Evolutionary conservation across 2,888 invertebrate genomes (phyloP).

Genomic region (Minunthozetes semirufus): DNA sequence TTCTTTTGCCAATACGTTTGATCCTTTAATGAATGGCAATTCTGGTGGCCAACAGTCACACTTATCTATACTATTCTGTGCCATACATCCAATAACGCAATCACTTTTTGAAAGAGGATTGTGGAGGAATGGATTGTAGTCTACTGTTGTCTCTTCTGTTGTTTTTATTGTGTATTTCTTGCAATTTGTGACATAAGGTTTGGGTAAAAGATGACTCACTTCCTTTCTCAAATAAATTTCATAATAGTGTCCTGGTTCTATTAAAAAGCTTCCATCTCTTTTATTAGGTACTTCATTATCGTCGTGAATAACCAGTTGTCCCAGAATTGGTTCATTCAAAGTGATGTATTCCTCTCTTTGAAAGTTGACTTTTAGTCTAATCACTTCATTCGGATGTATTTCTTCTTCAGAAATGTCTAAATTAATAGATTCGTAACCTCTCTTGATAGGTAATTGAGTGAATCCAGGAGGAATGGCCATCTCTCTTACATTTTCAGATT

Average conservation of each 20-base stretch:
- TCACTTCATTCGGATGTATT: slow-evolving; percentile 35
- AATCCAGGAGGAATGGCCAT: slow-evolving; percentile 31
- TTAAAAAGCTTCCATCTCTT: slow-evolving; percentile 14
- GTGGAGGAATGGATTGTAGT: background rate
- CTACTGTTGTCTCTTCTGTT: background rate
- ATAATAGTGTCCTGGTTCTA: slow-evolving; percentile 34
- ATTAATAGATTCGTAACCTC: slow-evolving; percentile 26
- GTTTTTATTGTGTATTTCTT: background rate
- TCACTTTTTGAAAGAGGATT: slow-evolving; percentile 15
- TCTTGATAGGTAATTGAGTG: background rate
- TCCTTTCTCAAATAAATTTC: slow-evolving; percentile 31
- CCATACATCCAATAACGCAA: slow-evolving; percentile 33
- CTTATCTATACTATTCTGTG: slow-evolving; percentile 18
- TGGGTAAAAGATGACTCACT: background rate
- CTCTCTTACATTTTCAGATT: slow-evolving; percentile 9
- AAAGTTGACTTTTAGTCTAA: slow-evolving; percentile 29
- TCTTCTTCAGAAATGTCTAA: slow-evolving; percentile 30
- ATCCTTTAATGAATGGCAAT: slow-evolving; percentile 24
- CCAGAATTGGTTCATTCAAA: slow-evolving; percentile 31
- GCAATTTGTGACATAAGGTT: slow-evolving; percentile 33
- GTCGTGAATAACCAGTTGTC: slow-evolving; percentile 31
- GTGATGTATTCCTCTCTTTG: slow-evolving; percentile 31
- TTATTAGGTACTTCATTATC: slow-evolving; percentile 27
- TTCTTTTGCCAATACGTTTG: background rate
- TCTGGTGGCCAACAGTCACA: slow-evolving; percentile 37